Percentiles rank a stretch among this genome's conserved stretches.
Conservation (phyloP, 2,797 vertebrate species). For the Muscicapa comitata region DNA sequence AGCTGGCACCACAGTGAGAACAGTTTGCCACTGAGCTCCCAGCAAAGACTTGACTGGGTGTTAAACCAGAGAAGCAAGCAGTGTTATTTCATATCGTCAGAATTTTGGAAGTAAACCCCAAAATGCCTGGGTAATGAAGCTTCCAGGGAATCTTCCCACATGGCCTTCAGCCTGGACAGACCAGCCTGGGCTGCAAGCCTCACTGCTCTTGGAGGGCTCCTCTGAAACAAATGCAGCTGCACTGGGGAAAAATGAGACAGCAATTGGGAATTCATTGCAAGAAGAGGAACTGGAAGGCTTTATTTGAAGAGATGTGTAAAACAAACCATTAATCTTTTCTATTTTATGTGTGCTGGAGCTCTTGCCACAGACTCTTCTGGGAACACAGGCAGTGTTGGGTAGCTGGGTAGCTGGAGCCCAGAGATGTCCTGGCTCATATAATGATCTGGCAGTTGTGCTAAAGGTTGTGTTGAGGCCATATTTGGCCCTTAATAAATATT, state of each 20-base stretch:
- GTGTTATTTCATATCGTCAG: accelerated
- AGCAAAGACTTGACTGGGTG: neutral
- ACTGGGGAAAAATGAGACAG: neutral
- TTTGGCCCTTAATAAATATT: neutral
- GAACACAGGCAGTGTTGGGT: accelerated
- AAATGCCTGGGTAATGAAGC: neutral
- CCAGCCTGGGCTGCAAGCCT: neutral
- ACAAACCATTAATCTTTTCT: neutral
- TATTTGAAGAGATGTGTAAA: neutral
- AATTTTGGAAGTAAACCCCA: neutral
- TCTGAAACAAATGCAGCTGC: neutral
- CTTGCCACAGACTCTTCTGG: neutral
- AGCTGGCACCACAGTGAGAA: neutral
- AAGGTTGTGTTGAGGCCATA: neutral
- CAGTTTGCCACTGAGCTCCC: neutral
- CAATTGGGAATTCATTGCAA: neutral
- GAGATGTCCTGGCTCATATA: accelerated
- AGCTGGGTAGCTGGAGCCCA: neutral
- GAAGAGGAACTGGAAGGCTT: neutral
- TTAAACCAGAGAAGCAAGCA: neutral
- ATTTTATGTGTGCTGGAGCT: neutral
- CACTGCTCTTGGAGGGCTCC: neutral
- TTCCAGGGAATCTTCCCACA: neutral
- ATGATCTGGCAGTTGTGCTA: neutral
- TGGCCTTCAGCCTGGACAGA: neutral